Base-by-base conservation (phyloP, 2,797 vertebrate species). In the Dromococcyx pavoninus region DNA sequence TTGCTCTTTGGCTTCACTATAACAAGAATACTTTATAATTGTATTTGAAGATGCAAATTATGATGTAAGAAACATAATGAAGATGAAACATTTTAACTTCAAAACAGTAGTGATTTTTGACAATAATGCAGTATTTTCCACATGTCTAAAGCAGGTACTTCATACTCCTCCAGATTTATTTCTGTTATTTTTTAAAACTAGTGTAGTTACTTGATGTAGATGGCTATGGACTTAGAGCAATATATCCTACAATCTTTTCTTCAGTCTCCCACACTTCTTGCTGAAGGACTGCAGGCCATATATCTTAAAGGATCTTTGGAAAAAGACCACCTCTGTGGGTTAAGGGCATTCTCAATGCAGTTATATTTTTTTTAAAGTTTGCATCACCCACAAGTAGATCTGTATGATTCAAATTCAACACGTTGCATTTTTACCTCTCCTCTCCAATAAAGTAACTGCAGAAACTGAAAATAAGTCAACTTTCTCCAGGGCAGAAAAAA, bases 11-110 rank as follows among this genome's bases (percentile, higher is more conserved):
- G 71, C n/a, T 93, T 51, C 51, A 66, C 39, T 69, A 41, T 12
- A 13, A 43, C 70, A 90, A 22, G 33, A 89, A 92, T 22, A 66
- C 74, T 71, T 66, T 65, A 76, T 81, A 85, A 92, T 87, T 82
- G 72, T 56, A 43, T 67, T 72, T 84, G 85, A 88, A 84, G 87
- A 86, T 58, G 58, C n/a, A 95, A 86, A 84, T 28, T n/a, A 30
- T 13, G 22, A 95, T 53, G n/a, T 46, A 90, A 85, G 84, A 48
- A 93, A 65, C 8, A 1, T 24, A 72, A 70, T 9, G 27, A 41
- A 70, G 61, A 73, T 30, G n/a, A 79, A 93, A 84, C 13, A 53
- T 78, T 80, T 72, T 16, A 67, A 60, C 43, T 87, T 74, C 57
- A 88, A 95, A 79, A 89, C n/a, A 53, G 4, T 9, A 33, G 13